These are phyloP conservation scores for Brachionichthys hirsutus DNA, from an alignment of 2,113 vertebrate genomes.

Conservation along the genomic window DNA sequence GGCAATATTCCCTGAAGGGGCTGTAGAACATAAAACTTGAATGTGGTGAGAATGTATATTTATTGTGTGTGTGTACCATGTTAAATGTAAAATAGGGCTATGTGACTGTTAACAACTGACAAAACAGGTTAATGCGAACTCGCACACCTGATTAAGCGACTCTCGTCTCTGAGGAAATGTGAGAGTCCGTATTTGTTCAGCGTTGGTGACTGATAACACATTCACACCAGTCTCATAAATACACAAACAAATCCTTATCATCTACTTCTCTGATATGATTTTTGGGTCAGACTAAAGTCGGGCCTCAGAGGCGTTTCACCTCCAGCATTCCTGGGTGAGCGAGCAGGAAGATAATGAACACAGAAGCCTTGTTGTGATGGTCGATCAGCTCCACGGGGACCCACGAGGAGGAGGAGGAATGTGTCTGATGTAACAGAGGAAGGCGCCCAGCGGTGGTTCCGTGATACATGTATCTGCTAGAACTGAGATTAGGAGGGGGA, in stretches of 20 bases:
- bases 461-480: too few species aligned
- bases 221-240: slow-evolving; percentile 23
- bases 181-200: slow-evolving; percentile 5
- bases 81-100: slow-evolving; percentile 16
- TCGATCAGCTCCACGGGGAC: slow-evolving; percentile 7
- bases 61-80: not conserved
- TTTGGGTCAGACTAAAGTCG: not conserved
- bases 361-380: not conserved
- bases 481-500: too few species aligned
- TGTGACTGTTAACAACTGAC: slow-evolving; percentile 11
- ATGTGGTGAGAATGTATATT: not conserved
- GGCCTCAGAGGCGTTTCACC: not conserved
- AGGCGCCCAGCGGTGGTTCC: too few species aligned
- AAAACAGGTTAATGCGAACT: slow-evolving; percentile 13
- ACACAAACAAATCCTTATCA: slow-evolving; percentile 1
- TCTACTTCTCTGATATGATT: slow-evolving; percentile 37
- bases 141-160: slow-evolving; percentile 19
- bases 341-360: not conserved
- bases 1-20: not conserved
- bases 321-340: not conserved
- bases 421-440: too few species aligned
- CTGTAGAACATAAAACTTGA: not conserved
- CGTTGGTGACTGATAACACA: not conserved
- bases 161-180: not conserved
- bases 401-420: not conserved